Conservation (phyloP, 1,140 invertebrate species). For the Dendroctonus valens region DNA sequence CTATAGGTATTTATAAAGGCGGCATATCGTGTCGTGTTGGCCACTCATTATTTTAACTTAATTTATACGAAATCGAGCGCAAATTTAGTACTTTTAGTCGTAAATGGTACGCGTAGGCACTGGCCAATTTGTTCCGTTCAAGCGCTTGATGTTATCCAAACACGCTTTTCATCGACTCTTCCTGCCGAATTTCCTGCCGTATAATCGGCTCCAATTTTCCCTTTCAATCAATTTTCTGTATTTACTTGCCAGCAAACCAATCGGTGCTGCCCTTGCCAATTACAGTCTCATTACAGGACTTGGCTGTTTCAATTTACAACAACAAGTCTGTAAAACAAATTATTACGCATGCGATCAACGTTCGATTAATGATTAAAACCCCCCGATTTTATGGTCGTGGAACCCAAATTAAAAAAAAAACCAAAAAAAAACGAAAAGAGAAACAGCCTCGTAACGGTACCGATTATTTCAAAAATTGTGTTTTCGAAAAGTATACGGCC, state of each 20-base stretch:
- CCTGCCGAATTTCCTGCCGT: too few species aligned
- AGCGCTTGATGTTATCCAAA: too few species aligned
- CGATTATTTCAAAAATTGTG: constrained; percentile 12
- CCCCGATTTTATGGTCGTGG: not conserved
- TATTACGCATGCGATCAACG: constrained; percentile 9
- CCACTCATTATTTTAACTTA: constrained; percentile 25
- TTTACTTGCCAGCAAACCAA: too few species aligned
- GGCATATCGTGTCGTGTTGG: constrained; percentile 20
- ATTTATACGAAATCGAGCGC: constrained; percentile 20
- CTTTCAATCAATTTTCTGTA: too few species aligned
- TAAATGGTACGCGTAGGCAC: not conserved
- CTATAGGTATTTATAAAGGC: constrained; percentile 8
- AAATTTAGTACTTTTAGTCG: constrained; percentile 10
- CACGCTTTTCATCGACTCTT: too few species aligned
- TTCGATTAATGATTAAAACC: constrained; percentile 14
- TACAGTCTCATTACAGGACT: too few species aligned
- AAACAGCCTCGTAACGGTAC: constrained; percentile 13
- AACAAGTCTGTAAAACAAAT: constrained; percentile 15
- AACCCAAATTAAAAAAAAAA: constrained; percentile 9
- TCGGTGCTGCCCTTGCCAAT: not conserved
- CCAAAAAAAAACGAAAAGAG: constrained; percentile 4
- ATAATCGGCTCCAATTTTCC: too few species aligned
- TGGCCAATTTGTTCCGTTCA: too few species aligned
- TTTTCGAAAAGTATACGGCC: constrained; percentile 14
- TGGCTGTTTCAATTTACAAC: constrained; percentile 5